Base-by-base conservation (phyloP, 2,797 vertebrate genomes). In the Oreonectes daqikongensis region DNA sequence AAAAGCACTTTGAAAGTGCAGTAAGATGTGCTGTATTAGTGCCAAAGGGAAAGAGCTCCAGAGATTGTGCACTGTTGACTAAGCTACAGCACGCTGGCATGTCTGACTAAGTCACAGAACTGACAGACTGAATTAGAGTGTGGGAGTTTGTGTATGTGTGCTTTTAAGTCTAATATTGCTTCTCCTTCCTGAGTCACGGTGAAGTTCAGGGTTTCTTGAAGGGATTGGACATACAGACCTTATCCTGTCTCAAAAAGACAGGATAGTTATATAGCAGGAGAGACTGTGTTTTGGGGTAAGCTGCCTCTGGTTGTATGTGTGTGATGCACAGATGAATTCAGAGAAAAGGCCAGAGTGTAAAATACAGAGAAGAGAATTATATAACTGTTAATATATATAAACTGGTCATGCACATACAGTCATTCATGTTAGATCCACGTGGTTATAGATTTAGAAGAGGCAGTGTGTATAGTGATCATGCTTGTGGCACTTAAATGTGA, bases 341-440 rank as follows among this genome's bases (percentile, higher is more conserved):
- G 4, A 55, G 17, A 72, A 64, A 68, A 73, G 57, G 48, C 65
- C 24, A 72, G 18, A 50, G 30, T 75, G 35, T 40, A 32, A 50
- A 17, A 63, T n/a, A 71, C 17, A 72, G 42, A 44, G 2, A 71
- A 40, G 59, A 8, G 59, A 66, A 67, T 38, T 17, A 35, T 18
- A 72, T 42, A 76, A 64, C 7, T 77, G 76, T 82, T 77, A 80
- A 69, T 52, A 65, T 57, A 40, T 69, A 14, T 46, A n/a, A 67
- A 59, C 18, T 44, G 69, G 81, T 84, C 65, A 80, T 79, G 73
- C 42, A 73, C 32, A 75, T n/a, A n/a, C n/a, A n/a, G n/a, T 53
- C 38, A 84, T 85, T 84, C 79, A 78, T 81, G 44, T 48, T 66
- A 82, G 14, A 72, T 18, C 79, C 55, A 77, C 66, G 63, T 15